Conservation (phyloP, 2,888 invertebrate species). For the Meandrusa payeni region DNA sequence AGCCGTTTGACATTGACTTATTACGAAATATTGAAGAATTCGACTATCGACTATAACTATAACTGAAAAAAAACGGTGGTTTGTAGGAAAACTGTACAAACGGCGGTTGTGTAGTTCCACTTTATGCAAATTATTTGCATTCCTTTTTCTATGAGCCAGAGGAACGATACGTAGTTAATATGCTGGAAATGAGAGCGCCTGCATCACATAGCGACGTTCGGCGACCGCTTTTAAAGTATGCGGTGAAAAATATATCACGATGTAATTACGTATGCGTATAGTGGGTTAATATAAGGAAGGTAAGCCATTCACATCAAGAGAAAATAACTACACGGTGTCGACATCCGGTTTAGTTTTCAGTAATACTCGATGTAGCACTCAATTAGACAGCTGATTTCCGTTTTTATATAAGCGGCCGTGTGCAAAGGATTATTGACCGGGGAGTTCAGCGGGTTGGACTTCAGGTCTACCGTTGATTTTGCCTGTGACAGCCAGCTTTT, state of each 20-base stretch:
- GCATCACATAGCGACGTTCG: conserved; percentile 2
- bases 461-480: too few species aligned
- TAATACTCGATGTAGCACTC: too few species aligned
- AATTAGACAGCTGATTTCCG: too few species aligned
- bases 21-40: too few species aligned
- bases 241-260: conserved; percentile 13
- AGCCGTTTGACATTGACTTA: too few species aligned
- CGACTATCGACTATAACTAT: background rate
- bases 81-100: conserved; percentile 11
- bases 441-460: too few species aligned
- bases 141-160: conserved; percentile 14
- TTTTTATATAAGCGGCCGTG: too few species aligned
- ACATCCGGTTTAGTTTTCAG: too few species aligned
- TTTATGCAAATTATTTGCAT: conserved; percentile 23
- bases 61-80: conserved; percentile 9
- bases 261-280: background rate
- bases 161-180: conserved; percentile 11
- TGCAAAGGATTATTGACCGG: too few species aligned
- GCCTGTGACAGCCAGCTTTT: too few species aligned
- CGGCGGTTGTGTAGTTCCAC: conserved; percentile 8
- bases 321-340: too few species aligned
- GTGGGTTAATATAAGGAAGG: conserved; percentile 9
- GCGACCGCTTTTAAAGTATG: background rate
- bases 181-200: conserved; percentile 16
- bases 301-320: background rate